Base-by-base conservation (phyloP, 2,113 vertebrate genomes). In the Grallaria varia region DNA sequence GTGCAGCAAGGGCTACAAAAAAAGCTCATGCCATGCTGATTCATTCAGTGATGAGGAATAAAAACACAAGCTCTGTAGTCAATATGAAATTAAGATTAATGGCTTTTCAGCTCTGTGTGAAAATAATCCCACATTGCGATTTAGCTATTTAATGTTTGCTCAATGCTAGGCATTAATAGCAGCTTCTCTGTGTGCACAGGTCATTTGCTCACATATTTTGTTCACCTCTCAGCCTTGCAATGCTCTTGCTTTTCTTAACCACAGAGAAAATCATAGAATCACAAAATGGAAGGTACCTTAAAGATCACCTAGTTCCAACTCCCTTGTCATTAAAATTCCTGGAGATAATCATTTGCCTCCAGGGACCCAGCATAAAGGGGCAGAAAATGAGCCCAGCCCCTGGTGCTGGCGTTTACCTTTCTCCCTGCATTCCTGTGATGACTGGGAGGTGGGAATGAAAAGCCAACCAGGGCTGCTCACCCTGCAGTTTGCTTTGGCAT, bases 71-170 rank as follows among this genome's bases (percentile, higher is more conserved):
- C 85, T 49, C 67, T 31, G 45, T 2, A 50, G 74, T 89, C 67
- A 82, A 87, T 59, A 37, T 14, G 81, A 50, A 87, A 93, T 66
- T 53, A 72, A 79, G 93, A 92, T 87, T 69, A 91, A 92, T 73
- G 87, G 77, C 71, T 91, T 91, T 94, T 58, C 19, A 3, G 89
- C 84, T 44, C 94, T 6, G 18, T 24, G 40, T 79, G 84, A 89
- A 87, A 76, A 2, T 4, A 85, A 42, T 45, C 67, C 66, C 2
- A 0, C 22, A 77, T 35, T 89, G 90, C 1, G 37, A 63, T 77
- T 91, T 84, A 77, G 71, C 25, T 85, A 5, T 50, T 92, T 59
- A 45, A 81, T 35, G 14, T 91, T 87, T 72, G 28, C 25, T 89
- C 89, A 68, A 1, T 9, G 62, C 58, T 35, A 28, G 56, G 63